These are phyloP conservation scores for Helobdella robusta DNA, from an alignment of 2,888 invertebrate genomes.

Conservation along the genomic window DNA sequence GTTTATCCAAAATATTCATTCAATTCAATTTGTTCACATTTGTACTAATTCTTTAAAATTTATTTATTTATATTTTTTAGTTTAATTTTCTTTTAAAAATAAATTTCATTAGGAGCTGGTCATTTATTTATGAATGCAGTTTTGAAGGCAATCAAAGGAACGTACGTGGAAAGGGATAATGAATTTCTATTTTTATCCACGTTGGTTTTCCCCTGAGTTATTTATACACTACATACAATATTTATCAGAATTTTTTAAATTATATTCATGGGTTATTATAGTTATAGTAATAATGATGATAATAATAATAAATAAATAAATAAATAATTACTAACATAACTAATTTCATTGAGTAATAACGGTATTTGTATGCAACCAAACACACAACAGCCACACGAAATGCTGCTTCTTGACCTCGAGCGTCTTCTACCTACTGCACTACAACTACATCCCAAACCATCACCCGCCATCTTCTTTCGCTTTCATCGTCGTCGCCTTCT, in stretches of 20 bases:
- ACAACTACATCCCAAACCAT: slow-evolving; percentile 1
- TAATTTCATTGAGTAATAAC: neutral
- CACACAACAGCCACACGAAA: slow-evolving; percentile 4
- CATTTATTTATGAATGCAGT: slow-evolving; percentile 3
- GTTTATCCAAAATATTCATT: too few species aligned
- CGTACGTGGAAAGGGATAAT: slow-evolving; percentile 3
- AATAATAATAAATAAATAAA: neutral
- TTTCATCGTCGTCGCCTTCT: slow-evolving; percentile 8
- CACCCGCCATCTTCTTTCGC: slow-evolving; percentile 9
- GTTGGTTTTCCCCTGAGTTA: too few species aligned
- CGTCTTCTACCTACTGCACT: slow-evolving; percentile 7
- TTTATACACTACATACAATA: too few species aligned
- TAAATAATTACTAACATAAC: neutral
- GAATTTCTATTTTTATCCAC: neutral
- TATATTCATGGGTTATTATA: neutral
- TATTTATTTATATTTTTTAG: neutral
- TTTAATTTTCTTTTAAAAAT: neutral
- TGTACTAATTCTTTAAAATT: neutral
- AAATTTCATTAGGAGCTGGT: neutral
- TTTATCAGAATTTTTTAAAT: neutral
- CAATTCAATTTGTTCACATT: neutral
- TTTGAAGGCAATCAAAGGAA: neutral
- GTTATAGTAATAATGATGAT: neutral
- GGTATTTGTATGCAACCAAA: neutral
- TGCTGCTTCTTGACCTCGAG: slow-evolving; percentile 14